A percentile compares a stretch with the other conserved stretches of the same genome.
Evolutionary conservation across 2,888 invertebrate genomes (phyloP).

Genomic region (Gymnocheta viridis): DNA sequence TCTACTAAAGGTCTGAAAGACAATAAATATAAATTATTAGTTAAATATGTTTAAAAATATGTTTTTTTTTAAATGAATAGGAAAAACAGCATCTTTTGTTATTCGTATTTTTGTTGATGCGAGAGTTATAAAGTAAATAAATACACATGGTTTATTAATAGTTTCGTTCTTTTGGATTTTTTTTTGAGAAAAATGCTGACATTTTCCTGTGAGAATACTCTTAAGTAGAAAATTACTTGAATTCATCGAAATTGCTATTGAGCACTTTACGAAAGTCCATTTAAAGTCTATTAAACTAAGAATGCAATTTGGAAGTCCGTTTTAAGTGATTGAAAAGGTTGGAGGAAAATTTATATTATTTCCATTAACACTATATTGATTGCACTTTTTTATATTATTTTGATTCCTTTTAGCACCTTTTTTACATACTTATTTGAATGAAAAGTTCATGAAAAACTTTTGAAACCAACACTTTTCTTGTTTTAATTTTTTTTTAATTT

Average conservation of each 20-base stretch:
- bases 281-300: conserved; percentile 8
- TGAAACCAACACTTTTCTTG: conserved; percentile 45
- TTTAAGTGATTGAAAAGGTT: conserved; percentile 36
- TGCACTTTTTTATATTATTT: conserved; percentile 55
- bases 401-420: conserved; percentile 46
- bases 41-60: conserved; percentile 53
- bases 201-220: background rate
- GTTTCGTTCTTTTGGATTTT: conserved; percentile 9
- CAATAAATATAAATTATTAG: conserved; percentile 65
- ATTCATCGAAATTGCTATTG: conserved; percentile 20
- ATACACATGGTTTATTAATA: background rate
- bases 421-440: conserved; percentile 33
- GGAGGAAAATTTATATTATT: conserved; percentile 1
- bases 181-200: background rate
- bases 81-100: conserved; percentile 15
- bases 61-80: conserved; percentile 42
- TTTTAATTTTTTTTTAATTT: conserved; percentile 21
- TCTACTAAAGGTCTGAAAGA: conserved; percentile 66
- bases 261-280: conserved; percentile 36
- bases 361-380: conserved; percentile 54
- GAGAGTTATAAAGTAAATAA: conserved; percentile 3
- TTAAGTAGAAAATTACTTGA: conserved; percentile 35
- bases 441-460: conserved; percentile 2
- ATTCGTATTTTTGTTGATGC: conserved; percentile 36
- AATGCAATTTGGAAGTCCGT: conserved; percentile 36